Evolutionary conservation across 2,113 vertebrate genomes (phyloP), one percentile per base, ranked within the genome.

Genomic region (Columba livia): DNA sequence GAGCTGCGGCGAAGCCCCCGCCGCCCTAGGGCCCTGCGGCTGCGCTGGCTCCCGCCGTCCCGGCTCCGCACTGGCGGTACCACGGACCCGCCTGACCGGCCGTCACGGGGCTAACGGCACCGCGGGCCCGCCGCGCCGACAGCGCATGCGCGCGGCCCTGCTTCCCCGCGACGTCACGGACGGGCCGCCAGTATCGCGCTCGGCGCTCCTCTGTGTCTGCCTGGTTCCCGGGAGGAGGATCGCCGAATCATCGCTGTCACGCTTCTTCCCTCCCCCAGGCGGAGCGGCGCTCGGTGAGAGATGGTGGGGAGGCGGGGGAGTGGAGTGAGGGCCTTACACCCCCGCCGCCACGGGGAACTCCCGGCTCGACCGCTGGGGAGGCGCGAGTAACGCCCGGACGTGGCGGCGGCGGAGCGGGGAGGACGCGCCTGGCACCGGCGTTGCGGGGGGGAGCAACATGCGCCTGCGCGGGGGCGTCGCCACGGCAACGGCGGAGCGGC

Each of bases 101-200:
- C n/a, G 4, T 38, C 16, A 36, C 5, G 26, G 8, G 18, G 6
- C 42, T 15, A 62, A 19, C 44, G 9, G 7, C 12, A 28, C 26
- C 53, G 11, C 11, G 1, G 10, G 1, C 44, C n/a, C 4, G n/a
- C 29, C 29, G 4, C 15, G 18, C n/a, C 26, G 20, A 29, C 1
- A 2, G 66, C 89, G 87, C 95, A 4, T 77, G 91, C 94, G 87
- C 74, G 2, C 5, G 15, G 11, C 4, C 6, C 15, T 8, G 7
- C 48, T 24, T 5, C 11, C 42, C 17, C 26, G 32, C 79, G 79
- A 86, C 90, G 64, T 77, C 54, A 32, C 0, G 24, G 14, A 26
- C 21, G 4, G 15, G 31, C 38, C 10, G 50, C n/a, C 10, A 26
- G 19, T 42, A 3, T 44, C 48, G 5, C 1, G 34, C 38, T 88